Conservation (phyloP, 2,888 invertebrate genomes). For the Nipponacmea schrenckii region DNA sequence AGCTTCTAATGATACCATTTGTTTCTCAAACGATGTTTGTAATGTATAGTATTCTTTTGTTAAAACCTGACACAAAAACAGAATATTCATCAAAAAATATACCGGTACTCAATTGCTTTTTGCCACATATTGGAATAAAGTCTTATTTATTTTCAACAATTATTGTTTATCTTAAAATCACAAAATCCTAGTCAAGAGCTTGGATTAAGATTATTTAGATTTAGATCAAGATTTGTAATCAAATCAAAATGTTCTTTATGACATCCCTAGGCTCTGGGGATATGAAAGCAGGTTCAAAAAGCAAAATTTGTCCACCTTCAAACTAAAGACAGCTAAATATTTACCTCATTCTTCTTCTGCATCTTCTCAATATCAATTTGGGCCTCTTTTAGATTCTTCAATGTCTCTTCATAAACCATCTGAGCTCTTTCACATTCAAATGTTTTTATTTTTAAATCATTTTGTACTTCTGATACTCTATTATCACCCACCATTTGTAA, state of each 20-base stretch:
- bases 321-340: no score
- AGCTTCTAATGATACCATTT: constrained; percentile 61
- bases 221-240: no score
- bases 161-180: no score
- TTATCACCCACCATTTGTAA: constrained; percentile 58
- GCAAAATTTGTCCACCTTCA: no score
- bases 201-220: no score
- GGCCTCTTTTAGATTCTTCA: constrained; percentile 58
- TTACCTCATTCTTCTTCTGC: constrained; percentile 66
- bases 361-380: constrained; percentile 66
- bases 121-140: background rate
- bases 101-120: no score
- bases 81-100: constrained; percentile 4
- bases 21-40: constrained; percentile 59
- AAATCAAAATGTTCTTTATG: no score
- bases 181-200: no score
- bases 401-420: constrained; percentile 65
- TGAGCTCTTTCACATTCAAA: constrained; percentile 65
- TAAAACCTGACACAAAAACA: constrained; percentile 55
- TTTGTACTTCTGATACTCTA: constrained; percentile 60
- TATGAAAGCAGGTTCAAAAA: no score
- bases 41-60: constrained; percentile 66
- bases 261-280: no score
- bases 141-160: background rate
- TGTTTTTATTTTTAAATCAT: constrained; percentile 65